phyloP scores from a whole-genome alignment of 1,140 invertebrate species.

The Uloborus diversus region DNA sequence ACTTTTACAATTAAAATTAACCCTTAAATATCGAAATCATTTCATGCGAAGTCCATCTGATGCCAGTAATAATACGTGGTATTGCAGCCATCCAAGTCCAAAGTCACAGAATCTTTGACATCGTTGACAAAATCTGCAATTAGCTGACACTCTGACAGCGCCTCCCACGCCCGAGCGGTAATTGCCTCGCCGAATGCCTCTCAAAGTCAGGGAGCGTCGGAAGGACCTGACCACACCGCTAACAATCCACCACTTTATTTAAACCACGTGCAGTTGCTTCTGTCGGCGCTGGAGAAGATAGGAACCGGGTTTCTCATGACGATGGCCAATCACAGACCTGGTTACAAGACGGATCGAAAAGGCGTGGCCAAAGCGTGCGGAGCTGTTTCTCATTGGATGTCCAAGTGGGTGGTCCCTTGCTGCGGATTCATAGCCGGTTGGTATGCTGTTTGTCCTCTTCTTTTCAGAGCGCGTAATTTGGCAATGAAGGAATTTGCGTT shows the following conservation, averaged over 20 bases:
- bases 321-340: conserved; percentile 1
- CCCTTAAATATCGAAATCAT: no score
- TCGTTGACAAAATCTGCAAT: neutral
- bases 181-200: neutral
- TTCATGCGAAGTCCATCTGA: no score
- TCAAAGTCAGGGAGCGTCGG: neutral
- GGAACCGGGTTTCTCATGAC: neutral
- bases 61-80: no score
- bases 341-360: conserved; percentile 22
- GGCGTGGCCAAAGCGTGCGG: neutral
- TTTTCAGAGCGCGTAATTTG: no score
- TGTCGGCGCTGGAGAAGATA: neutral
- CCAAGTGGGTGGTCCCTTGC: neutral
- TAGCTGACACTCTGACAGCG: neutral
- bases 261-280: conserved; percentile 31
- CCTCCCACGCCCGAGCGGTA: neutral
- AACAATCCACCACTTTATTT: conserved; percentile 38
- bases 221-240: conserved; percentile 13
- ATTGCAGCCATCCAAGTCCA: no score
- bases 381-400: neutral
- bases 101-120: neutral
- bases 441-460: no score
- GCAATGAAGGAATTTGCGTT: no score
- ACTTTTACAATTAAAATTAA: no score
- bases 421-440: no score